These are phyloP conservation scores for Pampus argenteus DNA, from an alignment of 2,797 vertebrate genomes.

Conservation along the genomic window DNA sequence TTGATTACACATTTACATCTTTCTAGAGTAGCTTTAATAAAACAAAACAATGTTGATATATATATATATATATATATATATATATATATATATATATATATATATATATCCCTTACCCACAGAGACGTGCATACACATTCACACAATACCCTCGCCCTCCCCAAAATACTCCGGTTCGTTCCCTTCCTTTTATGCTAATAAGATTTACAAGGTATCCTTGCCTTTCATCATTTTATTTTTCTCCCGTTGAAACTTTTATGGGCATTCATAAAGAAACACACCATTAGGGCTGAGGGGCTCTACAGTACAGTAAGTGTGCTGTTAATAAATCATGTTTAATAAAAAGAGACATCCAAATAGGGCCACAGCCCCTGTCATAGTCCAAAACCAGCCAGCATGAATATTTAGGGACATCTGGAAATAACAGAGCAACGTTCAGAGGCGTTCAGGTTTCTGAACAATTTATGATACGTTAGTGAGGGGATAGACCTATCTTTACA, in stretches of 20 bases:
- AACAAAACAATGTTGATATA: conserved; percentile 5
- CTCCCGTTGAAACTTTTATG: conserved; percentile 81
- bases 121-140: conserved; percentile 16
- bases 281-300: conserved; percentile 79
- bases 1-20: conserved; percentile 9
- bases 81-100: conserved; percentile 9
- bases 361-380: conserved; percentile 47
- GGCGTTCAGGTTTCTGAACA: conserved; percentile 47
- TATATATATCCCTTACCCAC: conserved; percentile 15
- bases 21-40: conserved; percentile 28
- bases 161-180: conserved; percentile 33
- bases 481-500: conserved; percentile 24
- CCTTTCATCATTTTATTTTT: conserved; percentile 81
- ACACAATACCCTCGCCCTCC: not conserved
- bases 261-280: conserved; percentile 79
- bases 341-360: conserved; percentile 77
- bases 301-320: conserved; percentile 70
- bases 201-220: conserved; percentile 78
- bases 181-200: conserved; percentile 56
- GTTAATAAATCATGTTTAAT: conserved; percentile 82
- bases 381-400: conserved; percentile 54
- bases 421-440: conserved; percentile 50
- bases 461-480: conserved; percentile 51
- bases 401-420: conserved; percentile 74
- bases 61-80: conserved; percentile 13